Evolutionary conservation across 92 coral and sea anemone genomes (phyloP).

Genomic region (Scolanthus callimorphus): DNA sequence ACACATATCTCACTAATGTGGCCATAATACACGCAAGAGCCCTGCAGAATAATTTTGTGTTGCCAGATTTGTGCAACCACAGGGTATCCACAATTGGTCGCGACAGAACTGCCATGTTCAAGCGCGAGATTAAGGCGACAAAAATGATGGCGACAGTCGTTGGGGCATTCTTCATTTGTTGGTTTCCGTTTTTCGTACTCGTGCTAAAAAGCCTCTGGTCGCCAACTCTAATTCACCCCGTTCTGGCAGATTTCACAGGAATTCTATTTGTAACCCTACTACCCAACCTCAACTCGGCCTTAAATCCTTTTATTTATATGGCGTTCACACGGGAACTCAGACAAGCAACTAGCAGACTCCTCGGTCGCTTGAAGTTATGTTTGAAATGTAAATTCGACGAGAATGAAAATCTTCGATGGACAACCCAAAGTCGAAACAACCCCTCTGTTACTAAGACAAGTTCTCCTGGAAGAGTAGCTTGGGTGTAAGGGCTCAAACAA

Average conservation of each 20-base stretch:
- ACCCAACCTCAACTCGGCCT: conserved; percentile 71
- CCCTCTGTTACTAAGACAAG: too few relatives aligned
- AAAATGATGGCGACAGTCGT: conserved; percentile 83
- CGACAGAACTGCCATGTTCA: conserved; percentile 43
- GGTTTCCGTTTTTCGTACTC: conserved; percentile 76
- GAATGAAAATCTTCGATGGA: neutral
- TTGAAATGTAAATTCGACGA: neutral
- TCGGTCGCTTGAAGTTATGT: neutral
- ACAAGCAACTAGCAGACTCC: conserved; percentile 23
- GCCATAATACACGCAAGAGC: conserved; percentile 51
- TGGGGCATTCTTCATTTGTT: conserved; percentile 58
- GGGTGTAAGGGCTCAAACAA: too few relatives aligned
- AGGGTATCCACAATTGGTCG: conserved; percentile 2
- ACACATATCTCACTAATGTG: conserved; percentile 69
- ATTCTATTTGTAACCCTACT: conserved; percentile 47
- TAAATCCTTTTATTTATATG: conserved; percentile 74
- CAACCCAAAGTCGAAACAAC: too few relatives aligned
- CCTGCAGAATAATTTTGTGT: conserved; percentile 24
- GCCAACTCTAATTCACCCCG: conserved; percentile 14
- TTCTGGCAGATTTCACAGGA: conserved; percentile 4
- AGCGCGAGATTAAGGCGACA: conserved; percentile 67
- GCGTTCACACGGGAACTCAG: conserved; percentile 72
- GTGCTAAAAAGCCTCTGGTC: conserved; percentile 61
- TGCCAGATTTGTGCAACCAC: conserved; percentile 8
- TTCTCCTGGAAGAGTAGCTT: too few relatives aligned